Conservation (phyloP, 2,888 invertebrate species). For the Chrysopilus asiliformis region DNA sequence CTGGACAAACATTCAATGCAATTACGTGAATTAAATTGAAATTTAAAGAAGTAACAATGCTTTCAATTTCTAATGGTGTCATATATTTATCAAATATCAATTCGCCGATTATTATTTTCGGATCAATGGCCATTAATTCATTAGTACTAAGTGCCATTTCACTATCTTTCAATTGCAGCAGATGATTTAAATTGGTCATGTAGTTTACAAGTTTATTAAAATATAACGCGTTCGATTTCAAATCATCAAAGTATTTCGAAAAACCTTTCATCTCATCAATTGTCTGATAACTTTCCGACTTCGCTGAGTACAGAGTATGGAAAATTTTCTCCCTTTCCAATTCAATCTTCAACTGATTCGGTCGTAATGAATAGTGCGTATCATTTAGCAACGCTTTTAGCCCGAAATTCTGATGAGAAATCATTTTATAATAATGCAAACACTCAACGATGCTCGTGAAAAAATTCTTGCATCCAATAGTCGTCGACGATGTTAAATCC, state of each 20-base stretch:
- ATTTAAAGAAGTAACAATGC: conserved; percentile 52
- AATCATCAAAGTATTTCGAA: conserved; percentile 25
- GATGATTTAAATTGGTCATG: conserved; percentile 26
- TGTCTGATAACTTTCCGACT: conserved; percentile 19
- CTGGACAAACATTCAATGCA: conserved; percentile 57
- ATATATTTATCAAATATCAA: conserved; percentile 53
- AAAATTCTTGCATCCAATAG: conserved; percentile 25
- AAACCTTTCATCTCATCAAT: conserved; percentile 25
- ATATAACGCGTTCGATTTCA: conserved; percentile 29
- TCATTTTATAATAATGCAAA: conserved; percentile 8
- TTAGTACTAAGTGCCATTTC: conserved; percentile 24
- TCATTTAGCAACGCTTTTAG: conserved; percentile 24
- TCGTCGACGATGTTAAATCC: too few relatives aligned
- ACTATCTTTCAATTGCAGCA: conserved; percentile 33
- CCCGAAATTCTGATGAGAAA: conserved; percentile 23
- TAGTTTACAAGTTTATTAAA: conserved; percentile 28
- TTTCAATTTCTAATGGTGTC: conserved; percentile 53
- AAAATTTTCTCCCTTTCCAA: conserved; percentile 26
- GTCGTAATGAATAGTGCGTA: conserved; percentile 24
- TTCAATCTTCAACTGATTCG: conserved; percentile 21
- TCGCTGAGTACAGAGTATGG: conserved; percentile 20
- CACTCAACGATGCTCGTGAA: conserved; percentile 12
- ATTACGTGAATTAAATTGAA: conserved; percentile 62
- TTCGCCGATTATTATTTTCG: conserved; percentile 49
- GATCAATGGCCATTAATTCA: conserved; percentile 27